Base-by-base conservation (phyloP, 1,140 invertebrate species). In the Hydropsyche tenuis region DNA sequence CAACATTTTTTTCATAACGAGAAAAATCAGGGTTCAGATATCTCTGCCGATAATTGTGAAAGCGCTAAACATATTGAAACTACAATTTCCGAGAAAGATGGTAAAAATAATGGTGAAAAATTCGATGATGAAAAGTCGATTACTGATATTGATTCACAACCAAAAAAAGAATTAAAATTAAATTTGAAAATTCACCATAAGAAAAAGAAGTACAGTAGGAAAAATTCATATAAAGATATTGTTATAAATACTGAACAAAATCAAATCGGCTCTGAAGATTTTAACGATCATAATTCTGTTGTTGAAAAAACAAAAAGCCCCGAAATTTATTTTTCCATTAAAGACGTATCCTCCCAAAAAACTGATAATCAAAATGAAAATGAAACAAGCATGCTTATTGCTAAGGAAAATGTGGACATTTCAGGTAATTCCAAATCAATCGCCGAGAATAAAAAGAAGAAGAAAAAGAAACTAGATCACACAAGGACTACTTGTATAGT, bases 11-110 rank as follows among this genome's bases (percentile, higher is more conserved):
- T n/a, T n/a, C n/a, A n/a, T n/a, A n/a, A n/a, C n/a, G n/a, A n/a
- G n/a, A n/a, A n/a, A n/a, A n/a, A n/a, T n/a, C n/a, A n/a, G n/a
- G n/a, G n/a, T n/a, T n/a, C n/a, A n/a, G n/a, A n/a, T n/a, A n/a
- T n/a, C n/a, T n/a, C n/a, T n/a, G n/a, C n/a, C n/a, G n/a, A n/a
- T n/a, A 22, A 2, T 5, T 23, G 11, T 27, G 18, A 27, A 18
- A 60, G 53, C 5, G 18, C 7, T 22, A 18, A 2, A 27, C 5
- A 4, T 22, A 60, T 60, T 23, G 11, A 63, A 30, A 1, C 23
- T 63, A 60, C 14, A 60, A 63, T 37, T 63, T 11, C 60, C 5
- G 60, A 63, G 6, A 27, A 63, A 63, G 27, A 63, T n/a, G n/a
- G n/a, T n/a, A 27, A 25, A 27, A 53, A 1, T 18, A 7, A 2